These are phyloP conservation scores for Pan paniscus DNA, from an alignment of 2,113 vertebrate species.

Conservation along the genomic window DNA sequence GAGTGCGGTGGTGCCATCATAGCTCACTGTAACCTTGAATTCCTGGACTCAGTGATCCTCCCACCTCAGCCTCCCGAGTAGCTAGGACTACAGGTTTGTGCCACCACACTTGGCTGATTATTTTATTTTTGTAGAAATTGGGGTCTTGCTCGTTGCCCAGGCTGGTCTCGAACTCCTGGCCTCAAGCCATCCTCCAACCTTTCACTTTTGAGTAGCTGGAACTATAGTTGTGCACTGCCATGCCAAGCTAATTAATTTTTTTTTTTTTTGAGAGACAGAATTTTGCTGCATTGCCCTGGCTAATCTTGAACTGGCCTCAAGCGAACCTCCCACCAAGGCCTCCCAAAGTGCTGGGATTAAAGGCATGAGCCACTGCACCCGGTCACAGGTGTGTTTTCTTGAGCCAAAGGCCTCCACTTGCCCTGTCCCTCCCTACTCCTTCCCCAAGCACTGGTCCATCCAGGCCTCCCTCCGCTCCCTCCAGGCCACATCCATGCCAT, in stretches of 20 bases:
- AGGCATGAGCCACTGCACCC: neutral
- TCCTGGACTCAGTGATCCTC: too few species aligned
- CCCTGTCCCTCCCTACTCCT: neutral
- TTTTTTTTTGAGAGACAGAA: neutral
- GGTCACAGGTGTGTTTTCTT: neutral
- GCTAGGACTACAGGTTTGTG: too few species aligned
- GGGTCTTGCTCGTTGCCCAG: neutral
- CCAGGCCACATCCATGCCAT: rapidly evolving
- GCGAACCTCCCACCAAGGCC: neutral
- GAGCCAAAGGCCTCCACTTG: neutral
- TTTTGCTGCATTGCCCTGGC: neutral
- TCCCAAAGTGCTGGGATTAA: neutral
- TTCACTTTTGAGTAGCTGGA: neutral
- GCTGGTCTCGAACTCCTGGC: neutral
- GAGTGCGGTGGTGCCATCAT: too few species aligned
- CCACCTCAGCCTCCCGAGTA: too few species aligned
- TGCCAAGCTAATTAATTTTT: neutral
- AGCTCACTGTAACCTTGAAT: too few species aligned
- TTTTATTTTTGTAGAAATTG: too few species aligned
- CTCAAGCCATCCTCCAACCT: neutral
- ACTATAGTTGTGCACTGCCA: neutral
- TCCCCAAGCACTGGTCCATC: neutral
- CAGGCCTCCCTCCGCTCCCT: rapidly evolving
- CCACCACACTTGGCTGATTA: too few species aligned
- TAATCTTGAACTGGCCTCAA: neutral